Evolutionary conservation across 2,113 vertebrate genomes (phyloP).

Genomic region (Marmota flaviventris): DNA sequence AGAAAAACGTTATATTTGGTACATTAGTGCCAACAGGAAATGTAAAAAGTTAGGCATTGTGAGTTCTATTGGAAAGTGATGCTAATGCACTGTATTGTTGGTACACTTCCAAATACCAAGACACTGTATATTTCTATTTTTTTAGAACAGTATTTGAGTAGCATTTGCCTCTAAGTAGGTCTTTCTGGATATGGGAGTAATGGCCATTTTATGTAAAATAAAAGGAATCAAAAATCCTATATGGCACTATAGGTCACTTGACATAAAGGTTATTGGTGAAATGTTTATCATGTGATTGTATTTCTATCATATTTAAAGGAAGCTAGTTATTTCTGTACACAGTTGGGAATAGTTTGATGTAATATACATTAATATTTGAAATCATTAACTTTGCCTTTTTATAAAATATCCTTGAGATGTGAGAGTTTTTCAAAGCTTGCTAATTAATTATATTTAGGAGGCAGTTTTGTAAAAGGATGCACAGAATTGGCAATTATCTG

Average conservation of each 20-base stretch:
- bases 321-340: neutral
- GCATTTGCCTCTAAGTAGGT: constrained; percentile 73
- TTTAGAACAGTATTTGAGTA: constrained; percentile 75
- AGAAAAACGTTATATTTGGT: constrained; percentile 39
- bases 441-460: constrained; percentile 63
- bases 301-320: neutral
- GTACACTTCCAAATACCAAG: constrained; percentile 72
- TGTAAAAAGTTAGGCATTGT: constrained; percentile 54
- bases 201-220: neutral
- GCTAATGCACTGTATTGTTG: constrained; percentile 72
- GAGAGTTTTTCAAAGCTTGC: constrained; percentile 27
- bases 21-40: constrained; percentile 42
- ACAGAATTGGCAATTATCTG: constrained; percentile 37
- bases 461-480: constrained; percentile 9
- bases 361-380: constrained; percentile 54
- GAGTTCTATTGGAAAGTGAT: constrained; percentile 70
- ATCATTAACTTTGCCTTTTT: constrained; percentile 57
- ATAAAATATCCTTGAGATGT: constrained; percentile 34
- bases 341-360: neutral
- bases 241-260: neutral
- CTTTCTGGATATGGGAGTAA: constrained; percentile 49
- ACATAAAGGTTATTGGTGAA: neutral
- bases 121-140: constrained; percentile 75
- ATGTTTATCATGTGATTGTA: neutral
- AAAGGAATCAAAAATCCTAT: neutral